These are phyloP conservation scores for Lepus oiostolus DNA, from an alignment of 2,797 vertebrate genomes.

Conservation along the genomic window DNA sequence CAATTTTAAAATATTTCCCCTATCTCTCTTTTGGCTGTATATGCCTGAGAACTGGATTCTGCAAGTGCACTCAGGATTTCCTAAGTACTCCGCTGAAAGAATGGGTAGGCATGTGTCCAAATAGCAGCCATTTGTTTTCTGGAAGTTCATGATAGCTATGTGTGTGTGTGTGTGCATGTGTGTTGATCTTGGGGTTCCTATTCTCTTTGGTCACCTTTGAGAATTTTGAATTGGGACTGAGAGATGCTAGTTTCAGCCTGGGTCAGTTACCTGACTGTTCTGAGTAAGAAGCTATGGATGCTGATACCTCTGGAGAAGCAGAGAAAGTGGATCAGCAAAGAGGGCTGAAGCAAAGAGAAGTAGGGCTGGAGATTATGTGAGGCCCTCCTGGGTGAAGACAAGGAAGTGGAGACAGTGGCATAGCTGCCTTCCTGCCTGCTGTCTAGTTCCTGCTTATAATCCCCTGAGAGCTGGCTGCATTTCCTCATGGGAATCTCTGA, in stretches of 20 bases:
- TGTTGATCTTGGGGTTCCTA: neutral
- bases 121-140: conserved; percentile 29
- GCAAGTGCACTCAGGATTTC: conserved; percentile 37
- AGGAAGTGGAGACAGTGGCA: neutral
- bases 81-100: conserved; percentile 59
- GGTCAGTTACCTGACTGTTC: neutral
- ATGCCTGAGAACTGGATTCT: conserved; percentile 2
- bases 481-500: neutral
- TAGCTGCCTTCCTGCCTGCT: neutral
- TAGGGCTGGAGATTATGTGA: neutral
- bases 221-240: conserved; percentile 12
- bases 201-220: neutral
- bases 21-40: conserved; percentile 1
- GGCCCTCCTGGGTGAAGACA: too few species aligned
- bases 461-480: neutral
- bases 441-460: neutral
- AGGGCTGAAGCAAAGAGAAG: neutral
- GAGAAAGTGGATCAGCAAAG: neutral
- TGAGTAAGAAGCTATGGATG: neutral
- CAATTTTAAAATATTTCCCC: conserved; percentile 4
- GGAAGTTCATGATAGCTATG: neutral
- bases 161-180: neutral
- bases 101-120: conserved; percentile 36
- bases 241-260: neutral
- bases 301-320: neutral